Percentiles rank a stretch among this genome's conserved stretches.
Evolutionary conservation across 2,113 vertebrate species (phyloP).

Genomic region (Pelecanoides urinatrix): DNA sequence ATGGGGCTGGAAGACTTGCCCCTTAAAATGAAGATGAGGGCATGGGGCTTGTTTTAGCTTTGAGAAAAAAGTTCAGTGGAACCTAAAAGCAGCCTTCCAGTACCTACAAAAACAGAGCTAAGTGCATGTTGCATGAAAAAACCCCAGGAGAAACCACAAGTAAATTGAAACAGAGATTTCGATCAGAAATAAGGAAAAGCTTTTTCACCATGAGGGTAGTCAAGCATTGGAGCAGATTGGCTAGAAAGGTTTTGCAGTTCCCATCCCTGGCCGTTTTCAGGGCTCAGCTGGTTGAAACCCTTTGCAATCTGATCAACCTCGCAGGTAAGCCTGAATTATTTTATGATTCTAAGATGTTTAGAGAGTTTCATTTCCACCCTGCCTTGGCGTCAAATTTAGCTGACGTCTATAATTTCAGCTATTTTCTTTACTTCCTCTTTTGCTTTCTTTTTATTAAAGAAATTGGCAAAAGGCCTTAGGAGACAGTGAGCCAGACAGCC

Average conservation of each 20-base stretch:
- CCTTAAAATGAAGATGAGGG: background rate
- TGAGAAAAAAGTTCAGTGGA: background rate
- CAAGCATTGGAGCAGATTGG: background rate
- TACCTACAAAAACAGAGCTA: background rate
- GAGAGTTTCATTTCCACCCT: background rate
- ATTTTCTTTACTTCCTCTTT: background rate
- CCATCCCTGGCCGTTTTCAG: background rate
- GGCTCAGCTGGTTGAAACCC: background rate
- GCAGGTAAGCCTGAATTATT: background rate
- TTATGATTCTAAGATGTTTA: background rate
- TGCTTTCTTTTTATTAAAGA: background rate
- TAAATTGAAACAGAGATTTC: background rate
- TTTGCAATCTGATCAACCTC: background rate
- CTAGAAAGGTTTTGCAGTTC: background rate
- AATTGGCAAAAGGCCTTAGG: background rate
- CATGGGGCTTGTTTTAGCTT: background rate
- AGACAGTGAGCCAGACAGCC: background rate
- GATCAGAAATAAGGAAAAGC: background rate
- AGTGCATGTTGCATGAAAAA: background rate
- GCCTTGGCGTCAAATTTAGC: background rate
- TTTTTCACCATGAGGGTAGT: background rate
- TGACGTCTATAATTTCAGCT: background rate
- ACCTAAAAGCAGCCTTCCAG: background rate
- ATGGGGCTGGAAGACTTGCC: background rate
- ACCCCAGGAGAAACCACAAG: background rate